Evolutionary conservation across 1,140 invertebrate species (phyloP).

Genomic region (Lepidurus apus): DNA sequence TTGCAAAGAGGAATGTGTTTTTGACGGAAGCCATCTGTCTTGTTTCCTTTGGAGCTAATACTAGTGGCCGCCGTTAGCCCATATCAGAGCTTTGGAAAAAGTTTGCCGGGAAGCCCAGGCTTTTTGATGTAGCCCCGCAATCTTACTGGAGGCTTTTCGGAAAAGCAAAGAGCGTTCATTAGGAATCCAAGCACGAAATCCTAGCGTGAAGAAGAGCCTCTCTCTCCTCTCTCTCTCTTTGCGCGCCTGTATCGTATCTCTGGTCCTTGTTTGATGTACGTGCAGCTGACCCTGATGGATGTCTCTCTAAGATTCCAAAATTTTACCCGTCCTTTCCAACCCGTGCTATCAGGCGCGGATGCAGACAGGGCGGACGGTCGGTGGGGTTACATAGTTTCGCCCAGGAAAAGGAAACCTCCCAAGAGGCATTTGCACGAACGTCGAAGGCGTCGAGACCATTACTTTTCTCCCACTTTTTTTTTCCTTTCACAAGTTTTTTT

Average conservation of each 20-base stretch:
- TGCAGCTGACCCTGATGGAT: conserved; percentile 20
- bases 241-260: neutral
- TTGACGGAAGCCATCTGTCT: conserved; percentile 14
- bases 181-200: conserved; percentile 14
- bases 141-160: neutral
- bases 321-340: neutral
- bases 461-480: neutral
- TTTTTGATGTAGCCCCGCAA: neutral
- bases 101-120: neutral
- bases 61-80: neutral
- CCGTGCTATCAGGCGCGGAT: neutral
- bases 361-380: neutral
- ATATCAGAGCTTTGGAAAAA: neutral
- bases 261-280: conserved; percentile 19
- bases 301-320: conserved; percentile 16
- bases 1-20: neutral
- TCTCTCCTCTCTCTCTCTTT: neutral
- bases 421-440: neutral
- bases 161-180: conserved; percentile 15
- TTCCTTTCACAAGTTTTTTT: neutral
- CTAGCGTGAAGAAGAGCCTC: neutral
- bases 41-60: neutral
- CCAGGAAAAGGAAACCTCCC: neutral
- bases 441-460: neutral
- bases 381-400: neutral